A percentile compares a stretch with the other conserved stretches of the same genome.
Conservation (phyloP, 2,797 vertebrate species). For the Ammospiza maritima region DNA sequence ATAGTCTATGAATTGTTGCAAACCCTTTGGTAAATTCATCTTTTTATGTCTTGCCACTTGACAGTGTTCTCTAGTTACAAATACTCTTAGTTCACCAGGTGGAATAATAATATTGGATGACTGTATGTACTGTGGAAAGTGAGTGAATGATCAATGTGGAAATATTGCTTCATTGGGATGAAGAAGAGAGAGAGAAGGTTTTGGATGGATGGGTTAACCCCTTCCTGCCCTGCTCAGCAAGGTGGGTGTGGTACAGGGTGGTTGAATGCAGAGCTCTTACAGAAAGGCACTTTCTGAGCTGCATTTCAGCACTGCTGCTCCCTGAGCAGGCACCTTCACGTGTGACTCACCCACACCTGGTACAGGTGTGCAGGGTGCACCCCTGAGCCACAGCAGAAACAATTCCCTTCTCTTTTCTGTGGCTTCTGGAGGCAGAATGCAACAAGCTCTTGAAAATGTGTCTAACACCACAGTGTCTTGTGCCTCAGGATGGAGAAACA, state of each 20-base stretch:
- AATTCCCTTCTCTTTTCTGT: not conserved
- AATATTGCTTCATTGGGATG: not conserved
- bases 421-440: conserved; percentile 22
- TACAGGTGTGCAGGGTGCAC: not conserved
- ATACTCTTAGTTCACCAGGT: not conserved
- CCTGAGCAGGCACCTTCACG: too few relatives aligned
- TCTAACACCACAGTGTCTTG: not conserved
- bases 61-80: not conserved
- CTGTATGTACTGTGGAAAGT: conserved; percentile 4
- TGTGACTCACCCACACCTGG: not conserved
- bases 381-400: not conserved
- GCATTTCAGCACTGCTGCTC: not conserved
- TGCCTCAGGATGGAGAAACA: conserved; percentile 19
- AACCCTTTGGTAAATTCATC: conserved; percentile 3
- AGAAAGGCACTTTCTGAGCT: not conserved
- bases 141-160: not conserved
- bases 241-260: rapidly evolving
- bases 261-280: not conserved
- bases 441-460: not conserved
- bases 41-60: not conserved
- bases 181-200: not conserved
- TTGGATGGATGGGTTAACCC: not conserved
- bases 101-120: conserved; percentile 18
- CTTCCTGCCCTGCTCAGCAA: not conserved
- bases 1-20: not conserved